Percentiles rank a stretch among this genome's conserved stretches.
These are phyloP conservation scores for Halcyon badia DNA, from an alignment of 2,797 vertebrate species.

Conservation along the genomic window DNA sequence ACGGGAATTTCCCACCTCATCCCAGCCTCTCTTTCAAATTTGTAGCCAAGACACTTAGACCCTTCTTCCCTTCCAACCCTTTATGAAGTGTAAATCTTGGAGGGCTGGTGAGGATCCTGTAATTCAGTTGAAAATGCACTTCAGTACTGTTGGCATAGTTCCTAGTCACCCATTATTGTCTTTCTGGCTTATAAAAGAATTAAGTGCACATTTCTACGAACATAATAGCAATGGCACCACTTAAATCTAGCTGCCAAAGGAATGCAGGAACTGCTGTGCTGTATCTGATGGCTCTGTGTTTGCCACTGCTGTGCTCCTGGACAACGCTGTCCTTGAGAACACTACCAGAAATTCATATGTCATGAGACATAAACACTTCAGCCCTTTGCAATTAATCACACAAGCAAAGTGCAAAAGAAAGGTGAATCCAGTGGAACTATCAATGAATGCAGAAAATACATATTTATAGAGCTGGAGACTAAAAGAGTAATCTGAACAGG, in stretches of 20 bases:
- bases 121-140: not conserved
- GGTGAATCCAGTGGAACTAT: not conserved
- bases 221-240: fast-evolving
- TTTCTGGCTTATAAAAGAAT: not conserved
- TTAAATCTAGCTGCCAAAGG: not conserved
- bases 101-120: not conserved
- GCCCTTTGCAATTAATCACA: not conserved
- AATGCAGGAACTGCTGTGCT: not conserved
- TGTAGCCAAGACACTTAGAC: not conserved
- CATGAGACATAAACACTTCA: not conserved
- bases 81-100: not conserved
- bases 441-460: not conserved
- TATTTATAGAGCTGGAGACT: not conserved
- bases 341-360: not conserved
- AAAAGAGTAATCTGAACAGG: not conserved
- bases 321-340: not conserved
- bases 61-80: not conserved
- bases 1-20: not conserved
- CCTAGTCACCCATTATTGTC: not conserved
- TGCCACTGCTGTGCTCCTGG: not conserved
- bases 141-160: not conserved
- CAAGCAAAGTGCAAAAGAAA: not conserved
- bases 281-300: not conserved
- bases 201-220: not conserved
- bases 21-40: not conserved